Evolutionary conservation across 30 jellyfish, hydroid and myxozoan genomes (phyloP).

Genomic region (Pelagia noctiluca): DNA sequence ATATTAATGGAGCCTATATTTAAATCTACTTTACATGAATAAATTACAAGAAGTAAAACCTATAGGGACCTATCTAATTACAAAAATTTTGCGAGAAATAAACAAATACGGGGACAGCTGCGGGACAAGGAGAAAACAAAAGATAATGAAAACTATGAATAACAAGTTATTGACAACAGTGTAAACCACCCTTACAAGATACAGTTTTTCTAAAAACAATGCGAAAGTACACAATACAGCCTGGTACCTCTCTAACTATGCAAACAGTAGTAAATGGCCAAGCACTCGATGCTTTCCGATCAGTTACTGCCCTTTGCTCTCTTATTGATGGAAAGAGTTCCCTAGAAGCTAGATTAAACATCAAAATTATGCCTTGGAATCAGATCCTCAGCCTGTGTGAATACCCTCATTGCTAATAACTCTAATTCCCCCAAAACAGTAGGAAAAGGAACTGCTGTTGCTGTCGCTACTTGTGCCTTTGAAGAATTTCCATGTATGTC

Average conservation of each 20-base stretch:
- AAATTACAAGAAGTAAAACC: too few relatives aligned
- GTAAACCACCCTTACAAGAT: conserved; percentile 10
- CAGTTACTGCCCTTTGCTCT: conserved; percentile 11
- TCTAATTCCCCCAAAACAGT: conserved; percentile 14
- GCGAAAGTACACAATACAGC: too few relatives aligned
- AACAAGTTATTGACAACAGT: too few relatives aligned
- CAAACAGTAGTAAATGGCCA: background rate
- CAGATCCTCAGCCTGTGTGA: conserved; percentile 9
- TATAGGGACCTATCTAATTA: too few relatives aligned
- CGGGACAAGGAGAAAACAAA: too few relatives aligned
- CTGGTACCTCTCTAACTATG: conserved; percentile 11
- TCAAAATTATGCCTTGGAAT: conserved; percentile 7
- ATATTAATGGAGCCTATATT: too few relatives aligned
- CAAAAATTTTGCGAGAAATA: too few relatives aligned
- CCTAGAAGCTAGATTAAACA: conserved; percentile 9
- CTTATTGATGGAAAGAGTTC: conserved; percentile 35
- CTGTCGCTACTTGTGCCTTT: conserved; percentile 28
- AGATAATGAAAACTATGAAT: too few relatives aligned
- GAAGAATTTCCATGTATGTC: background rate
- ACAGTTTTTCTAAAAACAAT: too few relatives aligned
- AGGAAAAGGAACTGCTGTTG: conserved; percentile 14
- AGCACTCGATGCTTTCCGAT: conserved; percentile 18
- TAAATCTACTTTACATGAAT: too few relatives aligned
- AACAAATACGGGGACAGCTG: too few relatives aligned
- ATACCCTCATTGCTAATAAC: background rate